phyloP scores from a whole-genome alignment of 2,797 vertebrate species.

The Poecilia picta region DNA sequence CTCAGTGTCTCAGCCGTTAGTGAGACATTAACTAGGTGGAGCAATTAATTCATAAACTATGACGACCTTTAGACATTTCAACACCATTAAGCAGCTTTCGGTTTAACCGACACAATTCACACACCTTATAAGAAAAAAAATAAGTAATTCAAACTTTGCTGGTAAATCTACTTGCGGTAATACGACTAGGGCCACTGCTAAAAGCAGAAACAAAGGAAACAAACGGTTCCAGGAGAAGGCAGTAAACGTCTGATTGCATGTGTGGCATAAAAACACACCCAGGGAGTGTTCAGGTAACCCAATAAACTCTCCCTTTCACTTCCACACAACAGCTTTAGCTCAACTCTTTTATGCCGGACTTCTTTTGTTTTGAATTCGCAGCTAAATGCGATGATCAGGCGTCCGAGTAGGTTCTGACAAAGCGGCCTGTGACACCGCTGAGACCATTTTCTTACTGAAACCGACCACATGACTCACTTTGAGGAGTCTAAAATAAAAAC shows the following conservation, averaged over 20 bases:
- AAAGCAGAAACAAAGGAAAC: constrained; percentile 6
- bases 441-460: not conserved
- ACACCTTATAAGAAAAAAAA: not conserved
- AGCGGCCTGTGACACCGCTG: not conserved
- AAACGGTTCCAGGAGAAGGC: constrained; percentile 25
- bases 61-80: not conserved
- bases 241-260: not conserved
- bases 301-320: constrained; percentile 8
- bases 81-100: not conserved
- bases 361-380: constrained; percentile 1
- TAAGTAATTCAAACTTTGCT: not conserved
- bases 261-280: constrained; percentile 36
- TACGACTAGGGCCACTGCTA: not conserved
- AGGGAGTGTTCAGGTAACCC: constrained; percentile 40
- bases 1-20: not conserved
- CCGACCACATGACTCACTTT: constrained; percentile 25
- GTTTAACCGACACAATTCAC: not conserved
- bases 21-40: not conserved
- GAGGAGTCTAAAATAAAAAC: constrained; percentile 28
- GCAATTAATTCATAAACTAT: not conserved
- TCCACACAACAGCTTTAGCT: not conserved
- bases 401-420: constrained; percentile 1
- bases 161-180: not conserved
- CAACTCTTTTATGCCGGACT: not conserved
- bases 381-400: not conserved